Base-by-base conservation (phyloP, 2,888 invertebrate species). In the Metallyticus violacea region DNA sequence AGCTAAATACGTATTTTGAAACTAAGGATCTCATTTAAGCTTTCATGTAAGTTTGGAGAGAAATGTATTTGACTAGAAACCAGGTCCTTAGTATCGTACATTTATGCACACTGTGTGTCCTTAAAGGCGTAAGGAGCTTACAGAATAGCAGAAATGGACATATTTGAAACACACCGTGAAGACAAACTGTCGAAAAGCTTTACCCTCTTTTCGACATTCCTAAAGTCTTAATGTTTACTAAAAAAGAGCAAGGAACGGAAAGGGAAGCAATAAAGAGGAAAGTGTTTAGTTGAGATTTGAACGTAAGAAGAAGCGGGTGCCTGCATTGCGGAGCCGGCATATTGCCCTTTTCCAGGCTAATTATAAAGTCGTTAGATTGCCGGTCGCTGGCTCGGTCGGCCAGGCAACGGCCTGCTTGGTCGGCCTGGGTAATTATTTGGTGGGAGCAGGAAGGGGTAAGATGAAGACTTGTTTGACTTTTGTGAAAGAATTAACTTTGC, bases 321-420 rank as follows among this genome's bases (percentile, higher is more conserved):
- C 77, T 83, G 86, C 86, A 83, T 30, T 62, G 82, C 77, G n/a
- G 79, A 26, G 26, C 15, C n/a, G 62, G 62, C 28, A 62, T 78
- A 79, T 86, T 86, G 86, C 86, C 86, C 83, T 86, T 83, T 62
- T 83, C 77, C n/a, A 29, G 79, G 9, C 82, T 83, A 86, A 86
- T 86, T 86, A 86, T 81, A 86, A 86, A 77, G 29, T 83, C 77
- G 83, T 83, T 86, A 83, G 83, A 40, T 77, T 83, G 26, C 27
- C 86, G 26, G 77, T 79, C 81, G 77, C 83, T 62, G 30, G 28
- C 78, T 79, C 28, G 78, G 40, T 40, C 40, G 40, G 40, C 40
- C 40, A 62, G 40, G 40, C 40, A 62, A 62, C 40, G 40, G 40
- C 40, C 40, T 62, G 40, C 40, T 15, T 62, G 40, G 40, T 62